A percentile compares a stretch with the other conserved stretches of the same genome.
These are phyloP conservation scores for Drosophila kikkawai DNA, from an alignment of 1,140 invertebrate species.

Conservation along the genomic window DNA sequence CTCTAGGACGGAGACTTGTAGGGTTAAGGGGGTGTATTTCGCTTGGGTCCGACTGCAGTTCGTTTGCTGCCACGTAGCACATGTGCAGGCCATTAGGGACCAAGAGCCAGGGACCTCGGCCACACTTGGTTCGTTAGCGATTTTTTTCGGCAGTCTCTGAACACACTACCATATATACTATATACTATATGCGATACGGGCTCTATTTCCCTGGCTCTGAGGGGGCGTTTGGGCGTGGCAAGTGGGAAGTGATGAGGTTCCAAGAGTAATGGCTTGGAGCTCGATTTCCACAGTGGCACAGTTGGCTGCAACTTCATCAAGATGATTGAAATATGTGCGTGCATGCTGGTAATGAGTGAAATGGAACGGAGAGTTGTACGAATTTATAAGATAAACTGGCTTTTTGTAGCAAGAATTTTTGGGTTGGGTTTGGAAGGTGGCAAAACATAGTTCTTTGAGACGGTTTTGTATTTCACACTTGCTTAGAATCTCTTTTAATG, in stretches of 20 bases:
- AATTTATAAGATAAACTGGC: slow-evolving; percentile 5
- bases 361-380: slow-evolving; percentile 23
- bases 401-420: slow-evolving; percentile 4
- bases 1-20: not conserved
- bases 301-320: slow-evolving; percentile 50
- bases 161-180: slow-evolving; percentile 8
- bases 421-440: not conserved
- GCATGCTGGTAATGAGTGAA: slow-evolving; percentile 37
- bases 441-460: not conserved
- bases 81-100: slow-evolving; percentile 79
- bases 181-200: slow-evolving; percentile 51
- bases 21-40: slow-evolving; percentile 15
- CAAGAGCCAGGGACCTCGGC: slow-evolving; percentile 45
- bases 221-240: slow-evolving; percentile 30
- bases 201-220: slow-evolving; percentile 26
- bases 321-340: slow-evolving; percentile 56
- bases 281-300: slow-evolving; percentile 45
- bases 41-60: slow-evolving; percentile 60
- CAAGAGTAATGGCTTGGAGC: slow-evolving; percentile 47
- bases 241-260: slow-evolving; percentile 20
- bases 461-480: not conserved
- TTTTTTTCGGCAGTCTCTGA: slow-evolving; percentile 50
- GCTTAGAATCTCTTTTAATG: not conserved
- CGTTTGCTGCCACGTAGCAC: slow-evolving; percentile 79
- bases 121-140: slow-evolving; percentile 80